phyloP scores from a whole-genome alignment of 2,113 vertebrate species.

The Trematomus loennbergii region DNA sequence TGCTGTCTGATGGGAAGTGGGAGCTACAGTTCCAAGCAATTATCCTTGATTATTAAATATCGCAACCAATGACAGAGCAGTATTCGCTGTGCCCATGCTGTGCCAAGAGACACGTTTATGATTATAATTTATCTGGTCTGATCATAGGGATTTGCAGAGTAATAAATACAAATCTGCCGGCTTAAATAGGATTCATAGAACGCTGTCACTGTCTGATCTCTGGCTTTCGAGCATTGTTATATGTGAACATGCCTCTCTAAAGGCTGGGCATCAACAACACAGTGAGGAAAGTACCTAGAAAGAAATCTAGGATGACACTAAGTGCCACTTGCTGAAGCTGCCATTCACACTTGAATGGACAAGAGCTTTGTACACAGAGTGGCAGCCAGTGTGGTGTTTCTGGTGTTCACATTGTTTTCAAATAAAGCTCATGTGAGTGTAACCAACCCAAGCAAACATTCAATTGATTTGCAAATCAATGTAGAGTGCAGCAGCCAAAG shows the following conservation, averaged over 20 bases:
- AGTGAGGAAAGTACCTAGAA: background rate
- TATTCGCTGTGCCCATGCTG: background rate
- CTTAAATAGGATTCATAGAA: constrained; percentile 31
- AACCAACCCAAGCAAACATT: constrained; percentile 8
- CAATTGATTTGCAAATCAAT: constrained; percentile 13
- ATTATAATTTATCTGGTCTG: constrained; percentile 38
- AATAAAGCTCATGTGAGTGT: background rate
- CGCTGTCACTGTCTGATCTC: constrained; percentile 26
- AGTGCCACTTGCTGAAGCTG: constrained; percentile 18
- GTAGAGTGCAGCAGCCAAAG: background rate
- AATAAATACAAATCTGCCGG: constrained; percentile 25
- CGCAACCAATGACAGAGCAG: background rate
- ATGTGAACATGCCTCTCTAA: background rate
- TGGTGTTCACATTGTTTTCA: background rate
- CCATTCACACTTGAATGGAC: constrained; percentile 18
- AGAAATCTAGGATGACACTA: constrained; percentile 20
- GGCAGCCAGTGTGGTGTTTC: background rate
- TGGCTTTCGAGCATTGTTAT: background rate
- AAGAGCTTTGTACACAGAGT: background rate
- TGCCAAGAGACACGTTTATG: constrained; percentile 4
- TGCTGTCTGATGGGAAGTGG: constrained; percentile 23
- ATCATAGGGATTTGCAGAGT: constrained; percentile 58
- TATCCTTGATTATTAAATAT: constrained; percentile 51
- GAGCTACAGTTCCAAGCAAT: constrained; percentile 32
- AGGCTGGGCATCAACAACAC: constrained; percentile 7